Base-by-base conservation (phyloP, 2,888 invertebrate genomes). In the Pelosia muscerda region DNA sequence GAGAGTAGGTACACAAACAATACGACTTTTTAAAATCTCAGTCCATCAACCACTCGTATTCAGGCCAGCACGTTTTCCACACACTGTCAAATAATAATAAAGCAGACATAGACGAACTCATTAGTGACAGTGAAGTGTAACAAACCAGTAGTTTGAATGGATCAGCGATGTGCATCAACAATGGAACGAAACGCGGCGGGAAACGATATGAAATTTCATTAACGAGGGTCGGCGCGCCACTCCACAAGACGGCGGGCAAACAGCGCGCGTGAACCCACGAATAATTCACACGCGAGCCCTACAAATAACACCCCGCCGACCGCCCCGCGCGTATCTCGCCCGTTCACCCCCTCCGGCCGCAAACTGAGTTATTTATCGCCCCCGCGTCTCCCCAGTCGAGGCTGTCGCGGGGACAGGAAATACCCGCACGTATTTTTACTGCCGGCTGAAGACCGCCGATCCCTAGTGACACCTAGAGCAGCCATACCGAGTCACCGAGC, bases 211-310 rank as follows among this genome's bases (percentile, higher is more conserved):
- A 94, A 93, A 94, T 93, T 93, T 93, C 92, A 93, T 93, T 94
- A 93, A 92, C 91, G 90, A 92, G 93, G 92, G 92, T 91, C 89
- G 89, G 75, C 82, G 84, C 81, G 82, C 84, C 86, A 86, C 89
- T 88, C 88, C 88, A 86, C 91, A 92, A 91, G 91, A 92, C 90
- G 90, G 84, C 86, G 88, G 88, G 90, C 92, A 92, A 92, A 92
- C 91, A 91, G 89, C 88, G 93, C 92, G 93, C 94, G 94, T 93
- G 92, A 94, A 93, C 92, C 93, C 91, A 93, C 92, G 93, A 94
- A 93, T 95, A 94, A 95, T 94, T 95, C 94, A 94, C 94, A 95
- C 93, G 94, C 93, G 92, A 94, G 92, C 93, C 93, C 92, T 93
- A 94, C 93, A 93, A 93, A 94, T 93, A 94, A 92, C 91, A 89